Percentiles rank a stretch among this genome's conserved stretches.
These are phyloP conservation scores for Melanotaenia nigrans DNA, from an alignment of 2,797 vertebrate species.

Conservation along the genomic window DNA sequence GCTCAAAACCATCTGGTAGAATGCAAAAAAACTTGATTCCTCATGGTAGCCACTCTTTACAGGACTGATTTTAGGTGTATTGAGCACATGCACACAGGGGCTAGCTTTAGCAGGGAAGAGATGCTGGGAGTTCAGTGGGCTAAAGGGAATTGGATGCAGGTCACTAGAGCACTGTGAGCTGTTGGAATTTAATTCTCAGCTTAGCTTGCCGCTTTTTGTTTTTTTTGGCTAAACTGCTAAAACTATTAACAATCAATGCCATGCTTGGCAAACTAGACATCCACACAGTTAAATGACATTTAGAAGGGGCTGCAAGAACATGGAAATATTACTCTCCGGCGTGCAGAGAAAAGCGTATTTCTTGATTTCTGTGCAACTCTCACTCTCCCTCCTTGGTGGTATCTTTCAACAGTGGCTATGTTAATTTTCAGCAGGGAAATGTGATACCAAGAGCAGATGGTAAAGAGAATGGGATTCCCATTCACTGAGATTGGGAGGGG, in stretches of 20 bases:
- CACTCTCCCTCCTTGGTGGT: conserved; percentile 25
- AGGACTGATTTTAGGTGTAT: conserved; percentile 42
- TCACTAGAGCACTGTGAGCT: conserved; percentile 63
- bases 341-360: conserved; percentile 3
- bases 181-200: conserved; percentile 52
- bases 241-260: conserved; percentile 16
- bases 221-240: conserved; percentile 3
- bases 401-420: conserved; percentile 61
- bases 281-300: conserved; percentile 21
- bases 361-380: background rate
- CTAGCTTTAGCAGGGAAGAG: conserved; percentile 9
- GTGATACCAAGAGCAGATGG: conserved; percentile 66
- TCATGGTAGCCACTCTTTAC: background rate
- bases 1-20: conserved; percentile 54
- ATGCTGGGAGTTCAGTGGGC: conserved; percentile 38
- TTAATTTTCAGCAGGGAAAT: conserved; percentile 60
- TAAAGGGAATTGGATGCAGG: conserved; percentile 60
- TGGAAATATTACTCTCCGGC: background rate
- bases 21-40: conserved; percentile 24
- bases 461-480: conserved; percentile 46
- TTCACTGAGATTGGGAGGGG: conserved; percentile 33
- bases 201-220: conserved; percentile 35
- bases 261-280: background rate
- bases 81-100: conserved; percentile 28
- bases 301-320: conserved; percentile 22